phyloP scores from a whole-genome alignment of 2,888 invertebrate genomes.

The Spicauda simplicius region DNA sequence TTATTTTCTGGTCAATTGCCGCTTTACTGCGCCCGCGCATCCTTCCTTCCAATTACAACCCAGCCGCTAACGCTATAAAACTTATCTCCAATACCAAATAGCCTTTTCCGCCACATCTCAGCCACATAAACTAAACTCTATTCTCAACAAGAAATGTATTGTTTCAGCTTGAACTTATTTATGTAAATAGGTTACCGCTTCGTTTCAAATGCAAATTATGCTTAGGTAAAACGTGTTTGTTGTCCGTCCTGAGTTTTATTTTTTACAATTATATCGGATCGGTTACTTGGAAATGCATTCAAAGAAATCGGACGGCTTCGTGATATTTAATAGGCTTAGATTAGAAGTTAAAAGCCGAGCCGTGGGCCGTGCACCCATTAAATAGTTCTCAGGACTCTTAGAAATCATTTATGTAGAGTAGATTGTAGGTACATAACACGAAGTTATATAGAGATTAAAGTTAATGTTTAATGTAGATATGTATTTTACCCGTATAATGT shows the following conservation, averaged over 20 bases:
- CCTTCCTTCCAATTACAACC: slow-evolving; percentile 82
- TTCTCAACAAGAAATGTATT: background rate
- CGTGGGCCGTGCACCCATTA: slow-evolving; percentile 65
- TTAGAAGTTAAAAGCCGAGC: slow-evolving; percentile 81
- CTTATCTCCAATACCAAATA: slow-evolving; percentile 37
- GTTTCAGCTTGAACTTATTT: slow-evolving; percentile 32
- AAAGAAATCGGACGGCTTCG: slow-evolving; percentile 76
- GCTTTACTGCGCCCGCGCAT: slow-evolving; percentile 83
- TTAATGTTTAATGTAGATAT: too few species aligned
- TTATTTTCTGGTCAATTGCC: slow-evolving; percentile 85
- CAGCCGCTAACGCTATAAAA: slow-evolving; percentile 83
- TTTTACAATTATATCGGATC: slow-evolving; percentile 82
- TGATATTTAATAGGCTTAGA: slow-evolving; percentile 82
- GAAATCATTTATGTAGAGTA: slow-evolving; percentile 25
- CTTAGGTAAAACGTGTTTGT: slow-evolving; percentile 83
- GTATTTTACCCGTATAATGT: too few species aligned
- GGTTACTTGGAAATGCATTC: slow-evolving; percentile 84
- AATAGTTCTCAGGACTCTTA: slow-evolving; percentile 66
- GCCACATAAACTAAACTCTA: slow-evolving; percentile 46
- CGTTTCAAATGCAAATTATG: slow-evolving; percentile 75
- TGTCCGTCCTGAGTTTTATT: slow-evolving; percentile 79
- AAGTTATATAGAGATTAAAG: background rate
- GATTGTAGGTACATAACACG: background rate
- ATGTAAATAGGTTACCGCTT: slow-evolving; percentile 41
- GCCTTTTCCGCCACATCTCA: slow-evolving; percentile 42